These are phyloP conservation scores for Drepana arcuata DNA, from an alignment of 1,140 invertebrate species.

Conservation along the genomic window DNA sequence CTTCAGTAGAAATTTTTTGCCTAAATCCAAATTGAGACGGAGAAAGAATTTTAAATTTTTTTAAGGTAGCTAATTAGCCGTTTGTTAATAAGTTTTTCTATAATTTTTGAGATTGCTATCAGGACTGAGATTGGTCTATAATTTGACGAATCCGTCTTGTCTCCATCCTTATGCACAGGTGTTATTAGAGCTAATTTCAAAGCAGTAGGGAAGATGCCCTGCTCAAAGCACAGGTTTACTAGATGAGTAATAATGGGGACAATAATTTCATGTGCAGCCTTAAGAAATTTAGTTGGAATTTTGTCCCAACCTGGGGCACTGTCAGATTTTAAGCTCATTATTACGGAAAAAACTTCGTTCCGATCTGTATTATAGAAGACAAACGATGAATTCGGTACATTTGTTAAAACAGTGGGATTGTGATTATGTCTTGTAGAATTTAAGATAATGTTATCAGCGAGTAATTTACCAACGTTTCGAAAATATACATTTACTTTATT, in stretches of 20 bases:
- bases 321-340: neutral
- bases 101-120: constrained; percentile 9
- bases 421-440: too few relatives aligned
- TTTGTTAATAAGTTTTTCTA: constrained; percentile 9
- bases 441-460: too few relatives aligned
- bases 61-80: neutral
- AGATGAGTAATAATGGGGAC: neutral
- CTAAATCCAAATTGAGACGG: neutral
- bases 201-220: neutral
- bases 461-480: too few relatives aligned
- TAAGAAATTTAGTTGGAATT: neutral
- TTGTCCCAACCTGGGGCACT: neutral
- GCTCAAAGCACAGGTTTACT: neutral
- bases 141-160: constrained; percentile 8
- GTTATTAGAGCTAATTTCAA: constrained; percentile 10
- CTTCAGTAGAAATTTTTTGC: neutral
- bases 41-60: constrained; percentile 1
- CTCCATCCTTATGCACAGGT: constrained; percentile 10
- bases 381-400: too few relatives aligned
- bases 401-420: too few relatives aligned
- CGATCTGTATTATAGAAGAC: too few relatives aligned
- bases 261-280: neutral
- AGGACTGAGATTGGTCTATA: constrained; percentile 14
- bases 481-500: too few relatives aligned
- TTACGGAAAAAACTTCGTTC: neutral